Base-by-base conservation (phyloP, 2,113 vertebrate species). In the Opisthocomus hoazin region DNA sequence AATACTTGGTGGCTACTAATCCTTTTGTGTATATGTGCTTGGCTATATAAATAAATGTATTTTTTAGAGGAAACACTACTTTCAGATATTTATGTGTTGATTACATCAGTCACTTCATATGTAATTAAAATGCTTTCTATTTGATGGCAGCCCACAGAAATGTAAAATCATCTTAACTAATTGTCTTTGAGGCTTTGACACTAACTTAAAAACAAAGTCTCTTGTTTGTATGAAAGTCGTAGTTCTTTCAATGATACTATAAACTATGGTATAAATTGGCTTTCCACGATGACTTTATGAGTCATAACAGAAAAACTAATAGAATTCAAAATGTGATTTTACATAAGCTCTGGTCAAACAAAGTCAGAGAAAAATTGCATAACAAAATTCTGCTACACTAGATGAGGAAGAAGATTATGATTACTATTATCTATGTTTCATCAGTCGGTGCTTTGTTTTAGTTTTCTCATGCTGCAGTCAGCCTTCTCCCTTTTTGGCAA, bases 91-190 rank as follows among this genome's bases (percentile, higher is more conserved):
- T 95, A 69, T 92, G 73, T 94, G 50, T 84, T 86, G 60, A 91
- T 95, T 82, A 43, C 11, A 91, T 90, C 84, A 83, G 27, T 96
- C 48, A 76, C 34, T 43, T 53, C 70, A 66, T 89, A 92, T 65
- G 68, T 84, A 96, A 94, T 90, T 93, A 94, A 84, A 96, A 83
- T 83, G 53, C 37, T 95, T 96, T 95, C 45, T 16, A 58, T 80
- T 53, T 92, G 50, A 94, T 37, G 36, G 39, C 96, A 46, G 21
- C 37, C 71, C 23, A 65, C 12, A 93, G 51, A 80, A 94, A 87
- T 64, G 18, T 48, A 81, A 64, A 85, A 53, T 68, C 3, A 84
- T 58, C 13, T 54, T 94, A 82, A 93, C 80, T 70, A 95, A 39
- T 39, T 83, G 57, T 39, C 39, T 95, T 48, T 82, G 77, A 96